Base-by-base conservation (phyloP, 2,113 vertebrate species). In the Pteruthius melanotis region DNA sequence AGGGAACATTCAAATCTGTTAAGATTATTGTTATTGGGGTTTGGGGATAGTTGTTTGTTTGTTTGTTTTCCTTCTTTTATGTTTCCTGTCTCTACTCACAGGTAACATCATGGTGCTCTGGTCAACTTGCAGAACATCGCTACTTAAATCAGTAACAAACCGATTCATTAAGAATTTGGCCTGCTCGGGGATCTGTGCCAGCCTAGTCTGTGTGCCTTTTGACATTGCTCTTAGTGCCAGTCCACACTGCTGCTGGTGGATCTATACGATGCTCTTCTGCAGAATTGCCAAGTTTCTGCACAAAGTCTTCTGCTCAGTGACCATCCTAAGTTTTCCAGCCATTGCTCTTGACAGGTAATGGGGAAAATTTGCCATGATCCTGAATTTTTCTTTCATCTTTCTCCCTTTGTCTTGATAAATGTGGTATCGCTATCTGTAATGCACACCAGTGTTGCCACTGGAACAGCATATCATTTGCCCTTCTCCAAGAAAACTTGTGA, bases 161-260 rank as follows among this genome's bases (percentile, higher is more conserved):
- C 98, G 99, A 70, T 99, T 99, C 97, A 98, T 99, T 96, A 98
- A 98, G 98, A 99, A 99, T 97, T 98, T 99, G 98, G 99, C 99
- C 54, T 99, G 98, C 96, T 99, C 99, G 10, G 99, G 99, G 14
- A 99, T 99, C 96, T 99, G 99, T 91, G 99, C 99, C 85, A 98
- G 98, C 92, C 97, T 99, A 54, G 98, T 98, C 90, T 99, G 99
- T 6, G 98, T 99, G 87, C 99, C 99, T 96, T 99, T 99, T n/a
- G 99, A 99, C 95, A 98, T 99, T 84, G 97, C 98, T 40, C 98
- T 99, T 31, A 99, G 98, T 56, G 97, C 98, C 96, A 99, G 98
- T 82, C 99, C 99, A 7, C 98, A 98, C 92, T 99, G 99, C 96
- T 99, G 99, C 98, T 98, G 98, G 98, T 99, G 99, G 99, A 98